Conservation (phyloP, 2,888 invertebrate species). For the Pyrgus malvae region DNA sequence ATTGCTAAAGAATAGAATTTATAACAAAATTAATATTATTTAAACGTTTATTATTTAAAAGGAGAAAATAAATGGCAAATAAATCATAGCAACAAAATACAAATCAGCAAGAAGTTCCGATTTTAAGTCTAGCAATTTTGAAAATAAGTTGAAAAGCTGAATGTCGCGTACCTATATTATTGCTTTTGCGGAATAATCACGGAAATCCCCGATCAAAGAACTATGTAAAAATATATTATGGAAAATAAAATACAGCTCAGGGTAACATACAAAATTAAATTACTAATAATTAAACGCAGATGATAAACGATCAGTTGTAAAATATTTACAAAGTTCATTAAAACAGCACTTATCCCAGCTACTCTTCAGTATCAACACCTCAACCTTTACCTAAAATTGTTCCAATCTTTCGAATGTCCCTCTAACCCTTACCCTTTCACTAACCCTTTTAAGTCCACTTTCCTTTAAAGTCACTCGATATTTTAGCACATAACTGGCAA, state of each 20-base stretch:
- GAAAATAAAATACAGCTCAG: conserved; percentile 6
- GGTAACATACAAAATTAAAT: conserved; percentile 54
- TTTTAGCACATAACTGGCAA: conserved; percentile 9
- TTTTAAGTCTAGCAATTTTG: conserved; percentile 8
- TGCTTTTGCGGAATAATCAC: conserved; percentile 28
- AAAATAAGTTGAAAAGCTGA: not conserved
- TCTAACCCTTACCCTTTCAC: conserved; percentile 14
- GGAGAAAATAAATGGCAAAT: too few relatives aligned
- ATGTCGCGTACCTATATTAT: not conserved
- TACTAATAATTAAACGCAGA: conserved; percentile 16
- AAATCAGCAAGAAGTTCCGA: conserved; percentile 18
- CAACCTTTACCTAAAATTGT: not conserved
- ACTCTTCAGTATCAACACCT: not conserved
- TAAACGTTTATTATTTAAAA: too few relatives aligned
- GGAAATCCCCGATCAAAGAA: conserved; percentile 35
- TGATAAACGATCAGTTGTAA: conserved; percentile 12
- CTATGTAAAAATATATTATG: conserved; percentile 5
- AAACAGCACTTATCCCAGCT: conserved; percentile 18
- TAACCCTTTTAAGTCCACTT: not conserved
- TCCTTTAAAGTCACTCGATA: not conserved
- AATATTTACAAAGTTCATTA: conserved; percentile 15
- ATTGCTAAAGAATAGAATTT: not conserved
- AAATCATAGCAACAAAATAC: conserved; percentile 11
- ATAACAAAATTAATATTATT: too few relatives aligned
- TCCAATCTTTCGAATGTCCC: not conserved